Evolutionary conservation across 2,797 vertebrate genomes (phyloP).

Genomic region (Moxostoma hubbsi): DNA sequence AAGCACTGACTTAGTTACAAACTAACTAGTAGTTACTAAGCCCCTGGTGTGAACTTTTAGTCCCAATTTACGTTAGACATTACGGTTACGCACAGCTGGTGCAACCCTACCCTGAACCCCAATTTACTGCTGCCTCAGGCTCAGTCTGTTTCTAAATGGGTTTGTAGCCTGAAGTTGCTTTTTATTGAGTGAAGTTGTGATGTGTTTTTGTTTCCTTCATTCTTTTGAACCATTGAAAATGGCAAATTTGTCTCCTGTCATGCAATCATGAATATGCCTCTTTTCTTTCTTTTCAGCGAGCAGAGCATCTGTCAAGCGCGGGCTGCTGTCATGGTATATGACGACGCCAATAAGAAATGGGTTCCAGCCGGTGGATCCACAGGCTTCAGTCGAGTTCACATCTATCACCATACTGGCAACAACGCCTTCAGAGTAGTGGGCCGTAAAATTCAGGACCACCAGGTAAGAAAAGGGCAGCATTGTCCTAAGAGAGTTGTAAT

Average conservation of each 20-base stretch:
- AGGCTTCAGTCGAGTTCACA: slow-evolving; percentile 97
- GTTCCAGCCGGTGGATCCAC: slow-evolving; percentile 96
- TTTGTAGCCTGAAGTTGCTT: too few relatives aligned
- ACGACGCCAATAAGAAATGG: slow-evolving; percentile 99
- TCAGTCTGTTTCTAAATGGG: too few relatives aligned
- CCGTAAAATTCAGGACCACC: slow-evolving; percentile 98
- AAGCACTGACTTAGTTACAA: too few relatives aligned
- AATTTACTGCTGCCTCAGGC: not conserved
- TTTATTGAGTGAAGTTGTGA: not conserved
- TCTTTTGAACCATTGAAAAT: not conserved
- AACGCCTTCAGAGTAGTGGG: slow-evolving; percentile 98
- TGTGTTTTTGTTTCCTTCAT: not conserved
- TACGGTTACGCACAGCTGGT: too few relatives aligned
- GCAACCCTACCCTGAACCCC: too few relatives aligned
- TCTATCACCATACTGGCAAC: slow-evolving; percentile 98
- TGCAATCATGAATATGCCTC: not conserved
- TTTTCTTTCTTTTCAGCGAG: slow-evolving; percentile 79
- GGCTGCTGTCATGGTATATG: slow-evolving; percentile 98
- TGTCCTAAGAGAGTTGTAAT: not conserved
- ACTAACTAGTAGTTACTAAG: too few relatives aligned
- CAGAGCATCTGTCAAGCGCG: slow-evolving; percentile 99
- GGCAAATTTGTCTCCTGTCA: not conserved
- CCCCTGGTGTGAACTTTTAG: too few relatives aligned
- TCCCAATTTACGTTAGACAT: too few relatives aligned
- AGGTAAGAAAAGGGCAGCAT: slow-evolving; percentile 78